Conservation (phyloP, 2,113 vertebrate species). For the Machaerirhynchus nigripectus region DNA sequence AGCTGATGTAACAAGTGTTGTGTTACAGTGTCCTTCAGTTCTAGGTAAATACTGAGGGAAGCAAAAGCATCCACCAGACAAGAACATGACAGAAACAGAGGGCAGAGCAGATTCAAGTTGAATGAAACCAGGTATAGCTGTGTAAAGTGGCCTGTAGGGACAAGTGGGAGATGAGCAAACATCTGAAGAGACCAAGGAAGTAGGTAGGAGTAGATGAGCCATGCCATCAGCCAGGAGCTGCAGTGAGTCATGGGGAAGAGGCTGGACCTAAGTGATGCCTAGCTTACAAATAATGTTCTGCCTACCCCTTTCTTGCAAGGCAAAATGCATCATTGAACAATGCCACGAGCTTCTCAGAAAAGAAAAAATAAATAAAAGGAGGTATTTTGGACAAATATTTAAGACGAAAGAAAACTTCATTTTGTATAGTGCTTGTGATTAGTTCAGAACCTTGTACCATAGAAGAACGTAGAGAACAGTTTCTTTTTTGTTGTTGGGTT, state of each 20-base stretch:
- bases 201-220: constrained; percentile 51
- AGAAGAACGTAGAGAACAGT: neutral
- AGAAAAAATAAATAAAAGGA: neutral
- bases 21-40: neutral
- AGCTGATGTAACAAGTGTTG: neutral
- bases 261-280: constrained; percentile 12
- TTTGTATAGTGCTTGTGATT: neutral
- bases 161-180: constrained; percentile 32
- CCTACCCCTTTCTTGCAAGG: constrained; percentile 5
- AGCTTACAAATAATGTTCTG: constrained; percentile 19
- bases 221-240: constrained; percentile 27
- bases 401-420: neutral
- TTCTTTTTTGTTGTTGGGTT: neutral
- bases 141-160: neutral
- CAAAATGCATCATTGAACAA: neutral
- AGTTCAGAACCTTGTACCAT: neutral
- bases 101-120: neutral
- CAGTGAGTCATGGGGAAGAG: constrained; percentile 48
- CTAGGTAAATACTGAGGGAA: neutral
- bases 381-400: neutral
- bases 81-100: neutral
- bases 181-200: constrained; percentile 38
- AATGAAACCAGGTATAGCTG: neutral
- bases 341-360: neutral
- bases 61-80: neutral